Evolutionary conservation across 2,797 vertebrate genomes (phyloP), one percentile per base, ranked within the genome.

Genomic region (Dromococcyx pavoninus): DNA sequence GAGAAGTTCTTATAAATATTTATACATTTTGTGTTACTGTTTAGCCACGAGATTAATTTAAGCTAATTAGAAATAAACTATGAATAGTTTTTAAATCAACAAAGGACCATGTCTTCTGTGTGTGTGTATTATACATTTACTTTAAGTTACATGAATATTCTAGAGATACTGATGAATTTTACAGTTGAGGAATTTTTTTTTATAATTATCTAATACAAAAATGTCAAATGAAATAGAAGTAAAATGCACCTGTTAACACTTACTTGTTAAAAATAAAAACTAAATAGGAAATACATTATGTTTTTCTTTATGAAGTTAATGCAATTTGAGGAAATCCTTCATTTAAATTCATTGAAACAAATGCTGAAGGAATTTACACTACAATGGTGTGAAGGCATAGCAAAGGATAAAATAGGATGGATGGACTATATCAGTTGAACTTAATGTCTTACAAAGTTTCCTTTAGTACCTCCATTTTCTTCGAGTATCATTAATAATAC

Each of bases 381-480:
- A 3, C 8, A 43, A 3, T 21, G 6, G 10, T 11, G 1, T 35
- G 39, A 77, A 60, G 4, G 9, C 3, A 46, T 28, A 39, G 13
- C 62, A 83, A 37, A 48, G 0, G 3, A 17, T 61, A 27, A 64
- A 46, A 6, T 22, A 65, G 3, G 8, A 35, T n/a, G n/a, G n/a
- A n/a, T 17, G 10, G 17, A 13, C 6, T 62, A 4, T 17, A 33
- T 22, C 2, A 65, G 12, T 17, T 28, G 11, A 64, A 35, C 1
- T 18, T 39, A 57, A 27, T n/a, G 1, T 46, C 14, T 28, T 62
- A 2, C 2, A 57, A 86, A 72, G 27, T 32, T 67, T 66, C 15
- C 15, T 19, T 1, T 32, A 54, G 15, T 12, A 10, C 0, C 24
- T 10, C 1, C 0, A 1, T 72, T 61, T 69, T 0, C 11, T 58